Evolutionary conservation across 92 coral and sea anemone species (phyloP), one percentile per base, ranked within the genome.

Genomic region (Umimayanthus kanabou): DNA sequence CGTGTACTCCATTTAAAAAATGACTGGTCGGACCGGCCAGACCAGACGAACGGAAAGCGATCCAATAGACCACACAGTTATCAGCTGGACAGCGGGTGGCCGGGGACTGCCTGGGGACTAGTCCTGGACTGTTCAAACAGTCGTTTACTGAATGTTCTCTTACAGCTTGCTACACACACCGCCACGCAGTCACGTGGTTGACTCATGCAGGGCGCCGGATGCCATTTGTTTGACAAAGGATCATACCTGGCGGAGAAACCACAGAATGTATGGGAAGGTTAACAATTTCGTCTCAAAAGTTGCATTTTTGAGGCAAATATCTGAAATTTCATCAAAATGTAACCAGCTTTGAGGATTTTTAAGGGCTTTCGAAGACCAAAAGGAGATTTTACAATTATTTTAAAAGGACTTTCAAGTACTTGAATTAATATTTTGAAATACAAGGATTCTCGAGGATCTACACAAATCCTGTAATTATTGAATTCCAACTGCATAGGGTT

Each of bases 101-200:
- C 85, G 80, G 89, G 85, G 4, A 89, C 43, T n/a, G 92, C 89
- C 50, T 91, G 88, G 40, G 85, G 42, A 79, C 77, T 90, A 78
- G 85, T 81, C 74, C 90, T 77, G 33, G 93, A 69, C 37, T 45
- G 92, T 0, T 94, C 98, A 80, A 95, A 90, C 29, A 91, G 85
- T 76, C 94, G 78, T 81, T 95, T 95, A 75, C 87, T 91, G 25
- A 82, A 80, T 13, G 94, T 90, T 85, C 96, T 86, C 83, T 92
- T 95, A 73, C 88, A 91, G 49, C 94, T 95, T 47, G 96, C 99
- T 75, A 96, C 99, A 75, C 98, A 96, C 49, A 96, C 99, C n/a
- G 99, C 99, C 20, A 96, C 99, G 55, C 99, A 96, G 91, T 96
- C 99, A 80, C 99, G 95, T 77, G 99, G 98, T 80, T 96, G 99